These are phyloP conservation scores for Cheilosia soror DNA, from an alignment of 2,888 invertebrate species.

Conservation along the genomic window DNA sequence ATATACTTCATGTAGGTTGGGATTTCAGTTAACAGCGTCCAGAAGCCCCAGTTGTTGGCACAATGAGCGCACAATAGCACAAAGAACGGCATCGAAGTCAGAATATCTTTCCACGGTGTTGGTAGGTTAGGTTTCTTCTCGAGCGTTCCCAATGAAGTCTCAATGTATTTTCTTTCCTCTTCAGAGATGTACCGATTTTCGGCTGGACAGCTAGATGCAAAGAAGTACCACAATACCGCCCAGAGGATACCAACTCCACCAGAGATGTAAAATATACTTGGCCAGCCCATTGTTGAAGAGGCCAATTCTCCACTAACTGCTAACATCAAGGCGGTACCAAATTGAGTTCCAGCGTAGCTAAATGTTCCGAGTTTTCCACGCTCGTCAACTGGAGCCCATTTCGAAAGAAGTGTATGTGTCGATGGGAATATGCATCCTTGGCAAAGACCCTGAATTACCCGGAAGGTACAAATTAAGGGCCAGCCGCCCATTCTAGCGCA, in stretches of 20 bases:
- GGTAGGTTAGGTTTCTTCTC: constrained; percentile 77
- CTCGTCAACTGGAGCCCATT: constrained; percentile 89
- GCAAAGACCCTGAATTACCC: constrained; percentile 88
- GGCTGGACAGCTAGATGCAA: constrained; percentile 88
- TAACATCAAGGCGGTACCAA: constrained; percentile 90
- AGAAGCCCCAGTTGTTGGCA: constrained; percentile 91
- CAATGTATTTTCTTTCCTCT: constrained; percentile 88
- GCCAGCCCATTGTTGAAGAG: constrained; percentile 89
- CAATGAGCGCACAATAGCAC: constrained; percentile 89
- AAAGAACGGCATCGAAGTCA: constrained; percentile 91
- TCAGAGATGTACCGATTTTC: constrained; percentile 86
- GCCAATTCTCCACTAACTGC: constrained; percentile 88
- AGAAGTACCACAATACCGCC: constrained; percentile 86
- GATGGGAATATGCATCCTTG: constrained; percentile 89
- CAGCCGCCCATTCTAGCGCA: constrained; percentile 88
- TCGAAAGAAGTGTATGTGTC: constrained; percentile 88
- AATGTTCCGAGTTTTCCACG: constrained; percentile 87
- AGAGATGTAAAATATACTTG: constrained; percentile 90
- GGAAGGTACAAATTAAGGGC: constrained; percentile 85
- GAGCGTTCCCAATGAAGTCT: constrained; percentile 80
- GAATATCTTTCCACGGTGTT: constrained; percentile 91
- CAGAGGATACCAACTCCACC: constrained; percentile 87
- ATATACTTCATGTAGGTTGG: constrained; percentile 91
- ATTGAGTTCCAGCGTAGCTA: constrained; percentile 89
- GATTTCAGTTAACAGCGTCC: constrained; percentile 92